phyloP scores from a whole-genome alignment of 2,797 vertebrate genomes.

The Myoxocephalus aenaeus region DNA sequence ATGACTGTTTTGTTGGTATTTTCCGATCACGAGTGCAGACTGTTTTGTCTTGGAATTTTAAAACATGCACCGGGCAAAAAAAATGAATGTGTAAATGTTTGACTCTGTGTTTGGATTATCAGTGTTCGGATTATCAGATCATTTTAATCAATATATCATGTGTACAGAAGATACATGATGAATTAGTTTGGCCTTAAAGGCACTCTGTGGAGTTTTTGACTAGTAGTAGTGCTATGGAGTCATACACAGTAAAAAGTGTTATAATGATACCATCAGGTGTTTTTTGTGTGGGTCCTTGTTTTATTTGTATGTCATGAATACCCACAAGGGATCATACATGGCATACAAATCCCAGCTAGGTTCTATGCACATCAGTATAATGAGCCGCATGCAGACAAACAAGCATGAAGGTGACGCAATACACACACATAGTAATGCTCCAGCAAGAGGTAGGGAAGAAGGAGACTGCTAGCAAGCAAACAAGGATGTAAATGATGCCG shows the following conservation, averaged over 20 bases:
- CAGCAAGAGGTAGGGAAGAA: neutral
- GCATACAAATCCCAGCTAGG: neutral
- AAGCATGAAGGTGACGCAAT: neutral
- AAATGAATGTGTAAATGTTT: neutral
- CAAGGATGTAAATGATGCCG: neutral
- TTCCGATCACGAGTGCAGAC: neutral
- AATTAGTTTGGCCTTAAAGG: neutral
- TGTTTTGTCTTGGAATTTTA: neutral
- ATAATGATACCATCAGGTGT: neutral
- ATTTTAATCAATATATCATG: neutral
- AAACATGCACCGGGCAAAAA: neutral
- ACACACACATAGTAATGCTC: neutral
- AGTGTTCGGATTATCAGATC: no score
- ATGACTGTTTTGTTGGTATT: conserved; percentile 1
- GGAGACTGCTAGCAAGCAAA: neutral
- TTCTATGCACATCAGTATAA: neutral
- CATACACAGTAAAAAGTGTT: neutral
- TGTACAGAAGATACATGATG: neutral
- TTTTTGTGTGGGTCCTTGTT: neutral
- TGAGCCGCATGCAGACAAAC: neutral
- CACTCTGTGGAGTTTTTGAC: neutral
- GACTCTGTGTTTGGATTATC: no score
- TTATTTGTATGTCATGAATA: neutral
- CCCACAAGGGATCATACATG: neutral
- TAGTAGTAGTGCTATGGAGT: neutral